Conservation (phyloP, 1,140 invertebrate genomes). For the Drosophila carrolli region DNA sequence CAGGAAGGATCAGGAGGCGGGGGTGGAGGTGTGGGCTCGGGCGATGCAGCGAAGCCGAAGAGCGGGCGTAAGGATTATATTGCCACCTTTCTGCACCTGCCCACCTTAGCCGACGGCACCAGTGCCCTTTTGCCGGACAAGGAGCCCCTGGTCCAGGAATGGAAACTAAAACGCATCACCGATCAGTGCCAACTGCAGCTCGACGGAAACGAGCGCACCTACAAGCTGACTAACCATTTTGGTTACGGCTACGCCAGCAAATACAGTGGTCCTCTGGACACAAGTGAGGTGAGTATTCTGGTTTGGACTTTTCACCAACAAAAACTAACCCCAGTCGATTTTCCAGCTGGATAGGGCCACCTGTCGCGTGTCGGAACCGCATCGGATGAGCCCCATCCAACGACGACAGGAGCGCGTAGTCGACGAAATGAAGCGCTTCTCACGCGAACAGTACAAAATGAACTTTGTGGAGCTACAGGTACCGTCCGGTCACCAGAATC, state of each 20-base stretch:
- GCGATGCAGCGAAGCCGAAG: constrained; percentile 58
- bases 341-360: constrained; percentile 61
- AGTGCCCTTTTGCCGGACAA: constrained; percentile 39
- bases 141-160: constrained; percentile 62
- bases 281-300: constrained; percentile 54
- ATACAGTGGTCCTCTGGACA: constrained; percentile 40
- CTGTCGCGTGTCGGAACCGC: constrained; percentile 64
- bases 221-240: constrained; percentile 60
- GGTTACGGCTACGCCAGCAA: constrained; percentile 68
- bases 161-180: constrained; percentile 79
- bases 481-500: constrained; percentile 79
- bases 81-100: constrained; percentile 43
- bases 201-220: constrained; percentile 49
- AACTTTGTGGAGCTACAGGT: constrained; percentile 81
- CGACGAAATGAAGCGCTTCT: constrained; percentile 76
- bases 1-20: constrained; percentile 30
- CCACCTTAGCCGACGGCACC: constrained; percentile 38
- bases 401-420: constrained; percentile 61
- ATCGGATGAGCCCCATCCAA: constrained; percentile 63
- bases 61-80: constrained; percentile 63
- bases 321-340: not conserved
- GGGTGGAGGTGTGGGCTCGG: constrained; percentile 23
- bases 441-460: constrained; percentile 79
- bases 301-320: not conserved
- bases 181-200: constrained; percentile 72